Percentiles rank a stretch among this genome's conserved stretches.
phyloP scores from a whole-genome alignment of 2,797 vertebrate genomes.

The Petrocephalus sullivani region DNA sequence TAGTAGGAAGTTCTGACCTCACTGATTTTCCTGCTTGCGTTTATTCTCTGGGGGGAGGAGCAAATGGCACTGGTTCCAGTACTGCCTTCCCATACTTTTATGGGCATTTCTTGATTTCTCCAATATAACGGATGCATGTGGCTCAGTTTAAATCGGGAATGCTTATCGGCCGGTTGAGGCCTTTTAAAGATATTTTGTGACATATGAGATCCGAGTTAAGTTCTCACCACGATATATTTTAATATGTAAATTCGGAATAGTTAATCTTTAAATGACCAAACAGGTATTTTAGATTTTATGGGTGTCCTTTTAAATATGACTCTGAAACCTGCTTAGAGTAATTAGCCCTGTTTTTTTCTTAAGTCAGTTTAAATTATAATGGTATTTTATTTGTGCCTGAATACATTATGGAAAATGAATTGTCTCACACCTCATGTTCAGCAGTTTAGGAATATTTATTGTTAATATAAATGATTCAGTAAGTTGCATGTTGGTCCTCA shows the following conservation, averaged over 20 bases:
- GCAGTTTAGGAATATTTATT: background rate
- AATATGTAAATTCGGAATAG: background rate
- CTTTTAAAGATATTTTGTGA: background rate
- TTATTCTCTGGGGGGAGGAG: background rate
- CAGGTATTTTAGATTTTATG: background rate
- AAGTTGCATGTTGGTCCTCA: background rate
- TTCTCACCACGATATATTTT: background rate
- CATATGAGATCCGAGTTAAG: background rate
- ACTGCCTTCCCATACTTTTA: background rate
- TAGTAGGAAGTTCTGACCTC: background rate
- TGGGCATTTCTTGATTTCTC: background rate
- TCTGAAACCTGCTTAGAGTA: background rate
- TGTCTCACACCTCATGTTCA: background rate
- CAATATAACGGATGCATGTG: background rate
- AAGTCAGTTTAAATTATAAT: background rate
- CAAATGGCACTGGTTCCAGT: background rate
- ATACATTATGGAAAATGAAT: background rate
- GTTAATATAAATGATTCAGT: background rate
- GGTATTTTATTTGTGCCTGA: background rate
- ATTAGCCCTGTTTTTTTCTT: background rate
- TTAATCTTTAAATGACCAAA: background rate
- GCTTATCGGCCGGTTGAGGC: background rate
- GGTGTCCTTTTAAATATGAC: background rate
- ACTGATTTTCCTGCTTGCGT: background rate
- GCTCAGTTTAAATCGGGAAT: background rate